These are phyloP conservation scores for Sanderia malayensis DNA, from an alignment of 30 jellyfish, hydroid and myxozoan species.

Conservation along the genomic window DNA sequence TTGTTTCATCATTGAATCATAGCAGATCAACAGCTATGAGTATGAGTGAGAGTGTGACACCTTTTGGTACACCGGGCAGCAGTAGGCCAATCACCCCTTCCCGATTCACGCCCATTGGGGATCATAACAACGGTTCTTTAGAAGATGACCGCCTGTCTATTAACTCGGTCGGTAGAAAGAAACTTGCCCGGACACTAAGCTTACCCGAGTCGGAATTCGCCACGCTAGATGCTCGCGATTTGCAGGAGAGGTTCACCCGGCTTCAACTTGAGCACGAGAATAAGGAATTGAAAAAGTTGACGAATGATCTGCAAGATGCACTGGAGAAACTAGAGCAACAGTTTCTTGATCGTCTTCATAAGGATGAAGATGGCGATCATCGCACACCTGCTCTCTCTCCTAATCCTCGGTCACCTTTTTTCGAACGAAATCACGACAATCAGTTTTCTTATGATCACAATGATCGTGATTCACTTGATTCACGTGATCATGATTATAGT, in stretches of 20 bases:
- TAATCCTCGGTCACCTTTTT: conserved; percentile 59
- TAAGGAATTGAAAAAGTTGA: conserved; percentile 73
- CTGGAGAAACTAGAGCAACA: conserved; percentile 84
- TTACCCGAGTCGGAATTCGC: conserved; percentile 96
- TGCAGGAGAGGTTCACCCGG: conserved; percentile 91
- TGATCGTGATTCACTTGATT: conserved; percentile 14
- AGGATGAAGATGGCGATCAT: conserved; percentile 63
- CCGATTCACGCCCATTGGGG: conserved; percentile 40
- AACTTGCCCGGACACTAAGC: conserved; percentile 85
- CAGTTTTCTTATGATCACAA: conserved; percentile 51
- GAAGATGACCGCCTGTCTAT: conserved; percentile 68
- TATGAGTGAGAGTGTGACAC: conserved; percentile 58
- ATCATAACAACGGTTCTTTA: conserved; percentile 30
- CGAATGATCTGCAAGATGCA: conserved; percentile 83
- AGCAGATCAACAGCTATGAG: conserved; percentile 56
- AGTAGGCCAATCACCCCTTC: conserved; percentile 85
- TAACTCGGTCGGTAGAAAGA: conserved; percentile 61
- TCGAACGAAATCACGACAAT: conserved; percentile 19
- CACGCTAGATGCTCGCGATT: conserved; percentile 73
- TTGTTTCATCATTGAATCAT: conserved; percentile 69
- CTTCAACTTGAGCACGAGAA: conserved; percentile 96
- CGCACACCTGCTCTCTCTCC: conserved; percentile 25
- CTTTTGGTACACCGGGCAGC: conserved; percentile 64
- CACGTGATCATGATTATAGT: too few relatives aligned
- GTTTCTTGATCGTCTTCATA: conserved; percentile 57